Conservation (phyloP, 2,888 invertebrate species). For the Mesodorylaimus sp. region DNA sequence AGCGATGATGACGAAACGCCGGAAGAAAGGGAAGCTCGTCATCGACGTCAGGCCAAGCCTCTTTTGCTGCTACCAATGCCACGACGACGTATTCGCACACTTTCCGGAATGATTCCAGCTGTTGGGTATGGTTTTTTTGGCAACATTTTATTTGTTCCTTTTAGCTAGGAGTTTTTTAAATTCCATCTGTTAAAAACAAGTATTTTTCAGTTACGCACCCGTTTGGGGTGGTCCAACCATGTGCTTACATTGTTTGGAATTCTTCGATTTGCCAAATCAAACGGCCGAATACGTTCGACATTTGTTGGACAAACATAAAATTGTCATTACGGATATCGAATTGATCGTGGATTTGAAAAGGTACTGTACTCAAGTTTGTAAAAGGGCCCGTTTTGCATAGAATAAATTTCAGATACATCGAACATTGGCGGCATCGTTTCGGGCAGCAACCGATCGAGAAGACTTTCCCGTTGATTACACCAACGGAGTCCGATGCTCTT, state of each 20-base stretch:
- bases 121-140: conserved; percentile 11
- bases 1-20: conserved; percentile 25
- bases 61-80: conserved; percentile 6
- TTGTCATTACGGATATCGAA: conserved; percentile 25
- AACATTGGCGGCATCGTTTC: conserved; percentile 29
- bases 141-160: no score
- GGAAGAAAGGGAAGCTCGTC: no score
- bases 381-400: not conserved
- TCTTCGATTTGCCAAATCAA: conserved; percentile 27
- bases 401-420: conserved; percentile 19
- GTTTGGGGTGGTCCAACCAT: conserved; percentile 30
- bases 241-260: conserved; percentile 27
- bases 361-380: conserved; percentile 2
- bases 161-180: no score
- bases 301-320: conserved; percentile 24
- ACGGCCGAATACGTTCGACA: conserved; percentile 21
- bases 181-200: no score
- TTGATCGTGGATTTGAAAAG: conserved; percentile 29
- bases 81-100: conserved; percentile 16
- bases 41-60: not conserved
- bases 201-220: conserved; percentile 20
- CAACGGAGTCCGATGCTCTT: conserved; percentile 18
- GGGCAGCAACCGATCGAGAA: conserved; percentile 22
- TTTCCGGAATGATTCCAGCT: conserved; percentile 23
- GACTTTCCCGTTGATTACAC: conserved; percentile 23